phyloP scores from a whole-genome alignment of 2,888 invertebrate species.

The Idaea biselata region DNA sequence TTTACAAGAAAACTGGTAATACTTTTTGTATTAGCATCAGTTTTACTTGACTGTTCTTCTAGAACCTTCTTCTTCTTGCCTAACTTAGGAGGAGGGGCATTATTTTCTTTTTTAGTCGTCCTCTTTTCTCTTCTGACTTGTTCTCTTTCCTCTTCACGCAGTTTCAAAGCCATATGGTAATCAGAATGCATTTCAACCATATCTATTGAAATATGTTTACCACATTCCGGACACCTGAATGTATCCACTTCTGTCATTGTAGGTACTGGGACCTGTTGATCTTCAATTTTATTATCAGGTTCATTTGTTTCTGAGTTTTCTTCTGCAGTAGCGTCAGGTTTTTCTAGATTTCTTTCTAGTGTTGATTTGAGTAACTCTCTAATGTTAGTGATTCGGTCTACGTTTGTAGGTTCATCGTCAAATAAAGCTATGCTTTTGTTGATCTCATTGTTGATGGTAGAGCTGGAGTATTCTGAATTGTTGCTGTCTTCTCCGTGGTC shows the following conservation, averaged over 20 bases:
- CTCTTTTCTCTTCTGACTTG: slow-evolving; percentile 43
- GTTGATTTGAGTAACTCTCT: slow-evolving; percentile 53
- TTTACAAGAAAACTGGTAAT: slow-evolving; percentile 72
- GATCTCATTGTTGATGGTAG: slow-evolving; percentile 73
- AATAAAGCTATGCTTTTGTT: slow-evolving; percentile 71
- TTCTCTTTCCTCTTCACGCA: slow-evolving; percentile 81
- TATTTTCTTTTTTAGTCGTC: slow-evolving; percentile 10
- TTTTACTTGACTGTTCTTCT: slow-evolving; percentile 36
- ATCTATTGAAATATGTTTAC: slow-evolving; percentile 75
- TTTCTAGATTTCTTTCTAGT: slow-evolving; percentile 23
- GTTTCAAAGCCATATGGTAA: slow-evolving; percentile 85
- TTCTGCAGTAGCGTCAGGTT: slow-evolving; percentile 1
- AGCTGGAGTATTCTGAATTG: slow-evolving; percentile 65
- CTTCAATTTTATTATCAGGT: slow-evolving; percentile 12
- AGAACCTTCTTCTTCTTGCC: slow-evolving; percentile 17
- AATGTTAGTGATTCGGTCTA: slow-evolving; percentile 54
- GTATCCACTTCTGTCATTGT: slow-evolving; percentile 29
- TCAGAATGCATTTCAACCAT: slow-evolving; percentile 86
- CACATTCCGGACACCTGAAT: slow-evolving; percentile 84
- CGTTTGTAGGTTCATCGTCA: slow-evolving; percentile 59
- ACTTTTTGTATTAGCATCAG: slow-evolving; percentile 39
- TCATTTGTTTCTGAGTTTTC: slow-evolving; percentile 15
- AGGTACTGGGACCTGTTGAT: background rate
- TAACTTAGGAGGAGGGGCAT: background rate
- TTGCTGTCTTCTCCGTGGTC: slow-evolving; percentile 61